Base-by-base conservation (phyloP, 1,140 invertebrate species). In the Colletes latitarsis region DNA sequence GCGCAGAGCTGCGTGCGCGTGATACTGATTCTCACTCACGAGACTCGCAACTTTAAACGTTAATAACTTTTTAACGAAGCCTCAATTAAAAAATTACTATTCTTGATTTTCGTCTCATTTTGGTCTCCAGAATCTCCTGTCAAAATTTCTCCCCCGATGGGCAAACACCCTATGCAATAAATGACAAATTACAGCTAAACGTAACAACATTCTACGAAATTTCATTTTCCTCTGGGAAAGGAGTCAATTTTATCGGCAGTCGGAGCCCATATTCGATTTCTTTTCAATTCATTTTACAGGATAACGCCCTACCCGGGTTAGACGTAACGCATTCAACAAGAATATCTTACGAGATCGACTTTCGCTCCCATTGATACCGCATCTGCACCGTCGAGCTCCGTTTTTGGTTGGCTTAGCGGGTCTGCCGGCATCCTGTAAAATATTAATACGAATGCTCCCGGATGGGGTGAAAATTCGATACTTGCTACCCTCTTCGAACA, bases 391-490 rank as follows among this genome's bases (percentile, higher is more conserved):
- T 80, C 82, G 84, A 77, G 57, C 84, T 73, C 77, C 73, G 73
- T 77, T 69, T 81, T 69, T 58, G 77, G 70, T 55, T 67, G 82
- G 72, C 72, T 62, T 66, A 72, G 43, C 82, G 58, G 57, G 77
- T 70, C 74, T 64, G 63, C 66, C 80, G 70, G 68, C 52, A 68
- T 82, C 83, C 73, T 57, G 77, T 92, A 83, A 90, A 92, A 89
- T 92, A 90, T 92, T 91, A 90, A 91, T 88, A 88, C 88, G 89
- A 88, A 85, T 90, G 83, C 89, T 81, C 82, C 83, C 84, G 88
- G 87, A 90, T 77, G 79, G 85, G 83, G 84, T 82, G 89, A 90
- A 91, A 91, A 91, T 91, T 89, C 89, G 90, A 91, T 91, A 90
- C 84, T 68, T 30, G 41, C 81, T 62, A 75, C 66, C 66, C 69